phyloP scores from a whole-genome alignment of 1,140 invertebrate genomes.

The Pogonomyrmex californicus region DNA sequence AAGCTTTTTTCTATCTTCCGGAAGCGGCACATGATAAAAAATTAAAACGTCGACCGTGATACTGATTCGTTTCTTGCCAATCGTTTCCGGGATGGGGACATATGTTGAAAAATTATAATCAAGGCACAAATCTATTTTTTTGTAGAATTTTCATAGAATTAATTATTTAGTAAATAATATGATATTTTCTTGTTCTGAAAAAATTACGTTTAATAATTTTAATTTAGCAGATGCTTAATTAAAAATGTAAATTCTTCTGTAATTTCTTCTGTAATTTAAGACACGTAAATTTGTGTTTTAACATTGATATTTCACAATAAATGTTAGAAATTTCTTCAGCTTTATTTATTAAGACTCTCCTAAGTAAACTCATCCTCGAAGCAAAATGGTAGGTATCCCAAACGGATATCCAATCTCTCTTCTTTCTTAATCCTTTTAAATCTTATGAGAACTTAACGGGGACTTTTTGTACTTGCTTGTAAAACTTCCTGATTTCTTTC shows the following conservation, averaged over 20 bases:
- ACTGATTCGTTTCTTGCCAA: constrained; percentile 44
- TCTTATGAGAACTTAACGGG: constrained; percentile 46
- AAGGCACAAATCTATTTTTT: background rate
- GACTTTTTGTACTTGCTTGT: background rate
- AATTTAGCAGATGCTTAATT: background rate
- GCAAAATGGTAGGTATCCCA: constrained; percentile 6
- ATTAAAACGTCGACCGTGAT: constrained; percentile 42
- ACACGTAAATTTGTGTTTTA: background rate
- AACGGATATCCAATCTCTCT: background rate
- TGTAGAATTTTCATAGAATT: background rate
- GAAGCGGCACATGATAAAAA: constrained; percentile 41
- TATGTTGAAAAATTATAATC: constrained; percentile 29
- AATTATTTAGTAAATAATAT: background rate
- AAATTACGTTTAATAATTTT: background rate
- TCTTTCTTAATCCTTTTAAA: constrained; percentile 58
- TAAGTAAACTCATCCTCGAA: constrained; percentile 22
- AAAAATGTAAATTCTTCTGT: background rate
- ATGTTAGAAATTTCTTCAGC: background rate
- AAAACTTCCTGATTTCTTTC: constrained; percentile 47
- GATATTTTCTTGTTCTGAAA: background rate
- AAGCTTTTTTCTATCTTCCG: constrained; percentile 52
- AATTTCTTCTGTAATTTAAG: background rate
- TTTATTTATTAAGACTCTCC: background rate
- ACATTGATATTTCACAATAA: background rate
- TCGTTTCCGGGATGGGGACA: constrained; percentile 50